Percentiles rank a stretch among this genome's conserved stretches.
Evolutionary conservation across 2,888 invertebrate genomes (phyloP).

Genomic region (Entomobrya multifasciata): DNA sequence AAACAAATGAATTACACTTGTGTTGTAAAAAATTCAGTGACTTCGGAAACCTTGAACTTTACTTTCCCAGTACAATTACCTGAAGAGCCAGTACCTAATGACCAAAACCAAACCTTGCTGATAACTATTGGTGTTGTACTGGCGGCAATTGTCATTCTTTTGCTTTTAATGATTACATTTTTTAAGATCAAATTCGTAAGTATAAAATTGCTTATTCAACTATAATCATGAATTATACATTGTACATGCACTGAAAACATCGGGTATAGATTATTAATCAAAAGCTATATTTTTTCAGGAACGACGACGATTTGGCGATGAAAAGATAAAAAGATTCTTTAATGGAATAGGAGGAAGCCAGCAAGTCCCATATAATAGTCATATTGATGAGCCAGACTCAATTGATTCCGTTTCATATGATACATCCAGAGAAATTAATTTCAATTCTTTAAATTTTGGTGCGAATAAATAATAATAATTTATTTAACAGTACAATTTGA

Average conservation of each 20-base stretch:
- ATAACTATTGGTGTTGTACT: neutral
- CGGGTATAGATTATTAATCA: too few relatives aligned
- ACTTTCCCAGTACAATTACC: slow-evolving; percentile 40
- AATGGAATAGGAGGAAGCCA: neutral
- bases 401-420: slow-evolving; percentile 40
- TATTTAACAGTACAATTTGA: neutral
- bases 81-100: too few relatives aligned
- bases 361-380: neutral
- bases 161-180: slow-evolving; percentile 5
- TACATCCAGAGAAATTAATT: slow-evolving; percentile 31
- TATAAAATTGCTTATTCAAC: too few relatives aligned
- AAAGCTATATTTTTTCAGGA: slow-evolving; percentile 19
- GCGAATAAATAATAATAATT: slow-evolving; percentile 42
- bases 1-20: slow-evolving; percentile 49
- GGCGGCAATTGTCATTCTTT: neutral
- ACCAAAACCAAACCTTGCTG: too few relatives aligned
- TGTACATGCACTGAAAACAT: too few relatives aligned
- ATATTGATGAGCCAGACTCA: slow-evolving; percentile 18
- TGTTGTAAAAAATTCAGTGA: neutral
- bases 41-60: slow-evolving; percentile 30
- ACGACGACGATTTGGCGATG: neutral
- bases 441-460: slow-evolving; percentile 43
- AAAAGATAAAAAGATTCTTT: slow-evolving; percentile 3
- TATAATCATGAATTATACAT: too few relatives aligned
- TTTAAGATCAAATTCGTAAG: slow-evolving; percentile 16